Evolutionary conservation across 2,797 vertebrate genomes (phyloP), one percentile per base, ranked within the genome.

Genomic region (Poecile montanus): DNA sequence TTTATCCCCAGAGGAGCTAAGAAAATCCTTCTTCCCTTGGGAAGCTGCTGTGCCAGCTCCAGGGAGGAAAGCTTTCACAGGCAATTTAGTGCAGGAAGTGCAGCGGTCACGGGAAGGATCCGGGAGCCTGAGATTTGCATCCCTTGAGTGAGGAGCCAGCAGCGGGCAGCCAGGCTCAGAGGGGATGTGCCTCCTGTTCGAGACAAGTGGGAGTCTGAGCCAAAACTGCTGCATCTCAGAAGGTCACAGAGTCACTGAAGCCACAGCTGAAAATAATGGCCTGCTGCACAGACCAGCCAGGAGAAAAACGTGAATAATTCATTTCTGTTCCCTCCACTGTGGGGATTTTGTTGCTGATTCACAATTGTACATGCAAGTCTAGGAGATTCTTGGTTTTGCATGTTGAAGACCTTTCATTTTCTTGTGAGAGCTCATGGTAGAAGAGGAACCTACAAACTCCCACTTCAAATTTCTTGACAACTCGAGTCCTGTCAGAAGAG

Each of bases 31-130:
- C 48, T 66, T 91, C 67, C 51, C 85, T 76, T 53, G 85, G 74
- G 89, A 94, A 42, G n/a, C 74, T 83, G 36, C 72, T 54, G 57
- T 53, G 61, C 53, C 78, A 79, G 81, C 84, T 91, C 47, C 45
- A 44, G 63, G 66, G 84, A 89, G 63, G 65, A 89, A 87, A 87
- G 42, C 78, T 92, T 89, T 82, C 72, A 63, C 65, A 74, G 87
- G 36, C 82, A 71, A 34, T 77, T 6, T 16, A 94, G 53, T 50
- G 45, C 50, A 45, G 72, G 61, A 85, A 83, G 79, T 61, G 42
- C 62, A 57, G 11, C 1, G 4, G 70, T 83, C 75, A 65, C 3
- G 2, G 78, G 72, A 74, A 83, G 72, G 65, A 83, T 73, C 45
- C 1, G 1, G 53, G 72, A 71, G 68, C 42, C 82, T 83, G 65